Evolutionary conservation across 2,888 invertebrate genomes (phyloP).

Genomic region (Troides helena): DNA sequence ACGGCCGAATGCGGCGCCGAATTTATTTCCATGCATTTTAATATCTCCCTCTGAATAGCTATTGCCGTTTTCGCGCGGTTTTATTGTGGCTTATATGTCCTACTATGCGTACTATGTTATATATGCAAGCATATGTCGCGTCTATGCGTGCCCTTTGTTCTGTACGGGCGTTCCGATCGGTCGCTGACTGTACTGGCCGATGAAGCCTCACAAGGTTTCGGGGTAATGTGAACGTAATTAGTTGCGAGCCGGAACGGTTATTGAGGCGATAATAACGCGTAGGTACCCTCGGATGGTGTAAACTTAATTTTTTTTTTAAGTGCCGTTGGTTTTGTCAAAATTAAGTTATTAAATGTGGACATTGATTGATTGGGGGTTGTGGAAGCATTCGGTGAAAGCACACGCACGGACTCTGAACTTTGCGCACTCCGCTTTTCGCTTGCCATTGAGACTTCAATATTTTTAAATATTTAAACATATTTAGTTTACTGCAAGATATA

Average conservation of each 20-base stretch:
- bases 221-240: slow-evolving; percentile 58
- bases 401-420: slow-evolving; percentile 47
- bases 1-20: slow-evolving; percentile 81
- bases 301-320: slow-evolving; percentile 58
- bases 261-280: slow-evolving; percentile 56
- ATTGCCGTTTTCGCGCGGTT: slow-evolving; percentile 78
- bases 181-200: slow-evolving; percentile 63
- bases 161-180: slow-evolving; percentile 67
- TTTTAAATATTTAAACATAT: neutral
- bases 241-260: slow-evolving; percentile 47
- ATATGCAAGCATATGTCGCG: slow-evolving; percentile 47
- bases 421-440: slow-evolving; percentile 2
- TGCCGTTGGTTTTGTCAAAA: slow-evolving; percentile 60
- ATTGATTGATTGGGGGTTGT: slow-evolving; percentile 68
- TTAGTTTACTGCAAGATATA: neutral
- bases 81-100: slow-evolving; percentile 55
- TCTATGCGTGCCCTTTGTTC: slow-evolving; percentile 59
- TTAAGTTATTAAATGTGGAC: slow-evolving; percentile 74
- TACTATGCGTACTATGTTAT: slow-evolving; percentile 36
- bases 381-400: slow-evolving; percentile 67
- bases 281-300: slow-evolving; percentile 50
- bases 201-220: slow-evolving; percentile 65
- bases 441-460: neutral
- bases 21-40: slow-evolving; percentile 81
- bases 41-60: slow-evolving; percentile 80